These are phyloP conservation scores for Pyralis farinalis DNA, from an alignment of 2,888 invertebrate species.

Conservation along the genomic window DNA sequence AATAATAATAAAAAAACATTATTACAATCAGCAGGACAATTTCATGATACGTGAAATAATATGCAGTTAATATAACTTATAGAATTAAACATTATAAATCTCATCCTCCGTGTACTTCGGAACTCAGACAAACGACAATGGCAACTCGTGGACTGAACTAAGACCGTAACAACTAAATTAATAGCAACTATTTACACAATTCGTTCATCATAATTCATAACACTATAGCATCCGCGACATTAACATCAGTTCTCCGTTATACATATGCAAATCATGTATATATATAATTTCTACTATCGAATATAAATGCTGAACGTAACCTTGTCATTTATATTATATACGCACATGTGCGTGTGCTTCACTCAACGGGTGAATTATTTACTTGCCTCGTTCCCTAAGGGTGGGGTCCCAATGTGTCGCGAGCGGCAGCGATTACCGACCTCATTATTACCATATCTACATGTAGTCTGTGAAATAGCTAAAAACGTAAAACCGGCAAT, in stretches of 20 bases:
- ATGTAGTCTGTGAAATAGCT: too few species aligned
- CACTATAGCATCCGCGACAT: conserved; percentile 26
- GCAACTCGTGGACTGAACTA: conserved; percentile 59
- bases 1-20: conserved; percentile 45
- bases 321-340: conserved; percentile 38
- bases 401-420: conserved; percentile 4
- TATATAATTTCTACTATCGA: conserved; percentile 45
- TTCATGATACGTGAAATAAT: conserved; percentile 54
- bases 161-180: conserved; percentile 27
- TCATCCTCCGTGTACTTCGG: conserved; percentile 41
- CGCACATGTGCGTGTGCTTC: conserved; percentile 57
- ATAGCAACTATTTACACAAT: conserved; percentile 38
- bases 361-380: conserved; percentile 70
- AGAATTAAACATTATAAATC: conserved; percentile 52
- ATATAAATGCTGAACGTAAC: conserved; percentile 60
- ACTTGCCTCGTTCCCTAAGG: conserved; percentile 20
- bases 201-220: conserved; percentile 30
- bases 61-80: conserved; percentile 49
- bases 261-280: conserved; percentile 52
- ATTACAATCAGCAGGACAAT: conserved; percentile 50
- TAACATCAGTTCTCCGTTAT: conserved; percentile 39
- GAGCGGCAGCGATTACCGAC: not conserved
- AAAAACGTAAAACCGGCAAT: too few species aligned
- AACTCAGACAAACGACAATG: conserved; percentile 45
- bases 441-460: too few species aligned